phyloP scores from a whole-genome alignment of 2,888 invertebrate genomes.

The Drosophila demipolita region DNA sequence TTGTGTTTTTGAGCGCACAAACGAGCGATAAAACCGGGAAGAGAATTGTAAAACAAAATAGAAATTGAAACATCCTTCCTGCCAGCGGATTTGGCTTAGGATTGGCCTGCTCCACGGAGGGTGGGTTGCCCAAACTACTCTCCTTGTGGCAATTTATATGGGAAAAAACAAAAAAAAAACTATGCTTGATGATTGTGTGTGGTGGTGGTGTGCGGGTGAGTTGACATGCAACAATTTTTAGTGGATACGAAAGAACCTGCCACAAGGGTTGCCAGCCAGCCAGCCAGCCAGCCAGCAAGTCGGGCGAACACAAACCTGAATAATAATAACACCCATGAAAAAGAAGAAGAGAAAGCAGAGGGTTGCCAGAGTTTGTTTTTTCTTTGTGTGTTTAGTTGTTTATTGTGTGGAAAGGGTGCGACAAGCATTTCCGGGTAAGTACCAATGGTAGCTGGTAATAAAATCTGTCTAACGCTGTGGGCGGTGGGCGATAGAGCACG shows the following conservation, averaged over 20 bases:
- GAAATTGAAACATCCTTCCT: conserved; percentile 82
- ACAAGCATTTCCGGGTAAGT: conserved; percentile 75
- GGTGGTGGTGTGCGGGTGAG: conserved; percentile 38
- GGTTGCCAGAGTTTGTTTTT: conserved; percentile 38
- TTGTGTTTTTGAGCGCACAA: conserved; percentile 56
- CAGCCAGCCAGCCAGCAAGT: conserved; percentile 4
- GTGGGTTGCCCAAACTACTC: conserved; percentile 56
- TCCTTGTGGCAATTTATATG: conserved; percentile 56
- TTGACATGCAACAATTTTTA: conserved; percentile 76
- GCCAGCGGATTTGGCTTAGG: conserved; percentile 29
- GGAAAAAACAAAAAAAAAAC: conserved; percentile 30
- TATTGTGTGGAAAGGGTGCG: conserved; percentile 58
- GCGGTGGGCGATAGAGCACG: conserved; percentile 18
- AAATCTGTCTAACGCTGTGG: conserved; percentile 70
- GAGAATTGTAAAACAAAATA: conserved; percentile 75
- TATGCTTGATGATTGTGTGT: conserved; percentile 29
- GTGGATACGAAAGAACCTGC: conserved; percentile 69
- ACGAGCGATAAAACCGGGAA: conserved; percentile 71
- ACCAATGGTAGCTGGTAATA: conserved; percentile 63
- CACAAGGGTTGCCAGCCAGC: conserved; percentile 71
- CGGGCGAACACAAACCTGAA: conserved; percentile 50
- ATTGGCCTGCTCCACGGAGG: conserved; percentile 15
- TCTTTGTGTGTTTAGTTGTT: conserved; percentile 32
- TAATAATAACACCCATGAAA: conserved; percentile 40
- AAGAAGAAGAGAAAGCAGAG: conserved; percentile 23